These are phyloP conservation scores for Crambe crambe DNA, from an alignment of 37 sponge, comb jelly and placozoan species.

Conservation along the genomic window DNA sequence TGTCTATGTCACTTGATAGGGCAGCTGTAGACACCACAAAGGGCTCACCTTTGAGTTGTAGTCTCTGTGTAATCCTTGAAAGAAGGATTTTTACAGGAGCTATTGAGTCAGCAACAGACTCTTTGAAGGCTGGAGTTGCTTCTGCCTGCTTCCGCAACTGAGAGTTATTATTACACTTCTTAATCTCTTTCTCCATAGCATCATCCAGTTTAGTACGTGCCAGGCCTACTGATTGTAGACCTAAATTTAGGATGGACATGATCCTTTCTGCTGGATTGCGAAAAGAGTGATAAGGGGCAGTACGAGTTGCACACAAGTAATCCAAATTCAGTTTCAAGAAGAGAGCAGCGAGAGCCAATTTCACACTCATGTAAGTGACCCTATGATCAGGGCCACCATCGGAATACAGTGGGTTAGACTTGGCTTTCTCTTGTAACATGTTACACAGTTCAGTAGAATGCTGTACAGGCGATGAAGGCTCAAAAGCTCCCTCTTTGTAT, in stretches of 20 bases:
- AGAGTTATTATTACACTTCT: constrained; percentile 7
- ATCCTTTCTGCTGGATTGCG: constrained; percentile 46
- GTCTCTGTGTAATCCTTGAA: not conserved
- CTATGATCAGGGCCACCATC: constrained; percentile 29
- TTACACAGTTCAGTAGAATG: constrained; percentile 34
- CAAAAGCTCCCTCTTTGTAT: constrained; percentile 36
- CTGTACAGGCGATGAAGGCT: constrained; percentile 50
- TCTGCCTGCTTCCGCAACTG: not conserved
- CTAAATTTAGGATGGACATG: too few species aligned
- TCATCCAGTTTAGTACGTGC: constrained; percentile 12
- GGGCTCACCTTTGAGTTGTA: constrained; percentile 33
- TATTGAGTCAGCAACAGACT: not conserved
- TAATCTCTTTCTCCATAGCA: constrained; percentile 26
- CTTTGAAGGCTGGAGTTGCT: not conserved
- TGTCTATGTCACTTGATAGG: not conserved
- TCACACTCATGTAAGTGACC: constrained; percentile 25
- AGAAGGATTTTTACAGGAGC: constrained; percentile 3
- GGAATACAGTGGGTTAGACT: constrained; percentile 14
- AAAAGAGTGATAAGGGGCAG: constrained; percentile 41
- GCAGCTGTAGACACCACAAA: too few species aligned
- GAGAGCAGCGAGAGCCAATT: constrained; percentile 36
- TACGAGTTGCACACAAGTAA: constrained; percentile 35
- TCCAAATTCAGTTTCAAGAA: constrained; percentile 53
- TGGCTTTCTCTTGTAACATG: not conserved
- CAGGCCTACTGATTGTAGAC: constrained; percentile 50